phyloP scores from a whole-genome alignment of 2,113 vertebrate genomes.

The Cichladusa arquata region DNA sequence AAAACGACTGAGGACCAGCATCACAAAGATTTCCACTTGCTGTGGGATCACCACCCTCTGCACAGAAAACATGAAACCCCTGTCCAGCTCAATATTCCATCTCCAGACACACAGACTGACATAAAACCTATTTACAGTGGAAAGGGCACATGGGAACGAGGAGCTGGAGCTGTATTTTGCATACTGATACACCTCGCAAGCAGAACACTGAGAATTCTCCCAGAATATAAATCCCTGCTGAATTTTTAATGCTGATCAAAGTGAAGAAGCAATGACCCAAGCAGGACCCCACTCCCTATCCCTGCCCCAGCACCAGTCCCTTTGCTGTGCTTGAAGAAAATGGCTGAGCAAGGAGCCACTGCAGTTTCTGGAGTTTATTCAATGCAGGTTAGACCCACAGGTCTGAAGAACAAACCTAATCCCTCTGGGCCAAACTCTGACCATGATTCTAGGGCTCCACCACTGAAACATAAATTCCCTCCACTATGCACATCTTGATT shows the following conservation, averaged over 20 bases:
- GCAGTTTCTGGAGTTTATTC: background rate
- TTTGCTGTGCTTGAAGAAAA: background rate
- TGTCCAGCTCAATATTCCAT: background rate
- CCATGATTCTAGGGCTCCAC: background rate
- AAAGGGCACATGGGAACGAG: accelerated
- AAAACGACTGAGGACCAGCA: background rate
- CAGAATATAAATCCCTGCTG: background rate
- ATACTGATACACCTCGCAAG: background rate
- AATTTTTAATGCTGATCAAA: background rate
- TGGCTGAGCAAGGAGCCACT: background rate
- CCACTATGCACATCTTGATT: accelerated
- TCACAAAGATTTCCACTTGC: background rate
- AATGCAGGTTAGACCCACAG: background rate
- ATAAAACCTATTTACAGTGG: background rate
- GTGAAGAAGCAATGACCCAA: background rate
- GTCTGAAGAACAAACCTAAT: background rate
- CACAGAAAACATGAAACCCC: background rate
- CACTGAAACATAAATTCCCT: background rate
- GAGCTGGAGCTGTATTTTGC: background rate
- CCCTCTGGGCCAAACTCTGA: background rate
- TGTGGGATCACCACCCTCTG: background rate
- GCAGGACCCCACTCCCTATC: background rate
- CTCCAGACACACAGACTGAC: background rate
- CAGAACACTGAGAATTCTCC: background rate
- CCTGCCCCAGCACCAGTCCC: background rate